Conservation (phyloP, 2,888 invertebrate species). For the Ischnura elegans region DNA sequence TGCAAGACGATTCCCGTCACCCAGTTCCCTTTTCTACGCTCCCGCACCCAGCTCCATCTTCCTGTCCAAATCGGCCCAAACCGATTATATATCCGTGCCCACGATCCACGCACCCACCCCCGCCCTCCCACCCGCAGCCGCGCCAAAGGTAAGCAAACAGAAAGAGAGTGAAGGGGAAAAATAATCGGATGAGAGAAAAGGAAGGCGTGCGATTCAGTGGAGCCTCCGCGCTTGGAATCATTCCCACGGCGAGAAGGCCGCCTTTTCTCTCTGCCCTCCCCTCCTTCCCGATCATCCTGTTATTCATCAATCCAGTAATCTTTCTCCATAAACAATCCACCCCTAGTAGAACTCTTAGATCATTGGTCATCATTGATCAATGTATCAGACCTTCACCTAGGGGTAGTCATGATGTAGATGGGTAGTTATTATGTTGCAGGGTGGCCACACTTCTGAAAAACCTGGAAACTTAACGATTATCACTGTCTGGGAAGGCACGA, state of each 20-base stretch:
- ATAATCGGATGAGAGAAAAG: slow-evolving; percentile 45
- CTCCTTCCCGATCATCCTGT: not conserved
- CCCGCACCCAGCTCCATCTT: not conserved
- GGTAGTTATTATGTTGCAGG: no score
- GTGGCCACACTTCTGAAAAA: no score
- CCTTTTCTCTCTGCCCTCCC: not conserved
- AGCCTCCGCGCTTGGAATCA: slow-evolving; percentile 30
- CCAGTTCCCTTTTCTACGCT: not conserved
- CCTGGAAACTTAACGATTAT: no score
- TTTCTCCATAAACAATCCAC: no score
- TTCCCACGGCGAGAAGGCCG: slow-evolving; percentile 34
- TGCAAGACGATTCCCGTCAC: not conserved
- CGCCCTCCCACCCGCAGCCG: not conserved
- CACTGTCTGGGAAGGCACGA: no score
- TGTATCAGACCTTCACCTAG: no score
- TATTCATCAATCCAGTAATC: no score
- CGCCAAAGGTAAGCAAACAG: slow-evolving; percentile 4
- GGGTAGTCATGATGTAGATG: no score
- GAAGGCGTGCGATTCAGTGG: not conserved
- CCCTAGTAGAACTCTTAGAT: no score
- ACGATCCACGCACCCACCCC: not conserved
- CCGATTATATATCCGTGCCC: not conserved
- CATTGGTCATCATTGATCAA: no score
- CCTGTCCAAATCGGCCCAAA: not conserved
- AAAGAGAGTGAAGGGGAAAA: not conserved